Base-by-base conservation (phyloP, 2,113 vertebrate genomes). In the Oreocharis arfaki region DNA sequence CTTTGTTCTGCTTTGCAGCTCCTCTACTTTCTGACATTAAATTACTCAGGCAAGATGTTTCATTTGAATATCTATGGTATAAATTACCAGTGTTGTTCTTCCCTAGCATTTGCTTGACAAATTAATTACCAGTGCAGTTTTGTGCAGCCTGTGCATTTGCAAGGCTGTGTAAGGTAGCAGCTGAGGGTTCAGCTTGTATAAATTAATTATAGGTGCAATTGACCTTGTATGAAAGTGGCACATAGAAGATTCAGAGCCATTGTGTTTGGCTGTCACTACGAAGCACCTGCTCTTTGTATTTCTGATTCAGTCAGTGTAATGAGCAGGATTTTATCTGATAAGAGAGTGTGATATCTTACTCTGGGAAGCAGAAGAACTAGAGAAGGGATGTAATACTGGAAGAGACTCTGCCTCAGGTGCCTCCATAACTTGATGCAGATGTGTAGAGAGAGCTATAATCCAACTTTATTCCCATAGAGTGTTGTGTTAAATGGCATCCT, bases 61-160 rank as follows among this genome's bases (percentile, higher is more conserved):
- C 80, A 84, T 95, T 97, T 95, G 84, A 95, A 84, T 93, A 93
- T 91, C 93, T 91, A 61, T 89, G 61, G 84, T 81, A 49, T 87
- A 95, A 96, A 95, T 96, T 96, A 82, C 89, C 52, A 87, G 65
- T 91, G 84, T 79, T 95, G 77, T 71, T 91, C 84, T 91, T 60
- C 81, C 69, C 93, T 69, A 95, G 61, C 44, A 95, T 92, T 95
- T 94, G 28, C 84, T 79, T 95, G 94, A 96, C 93, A 89, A 95
- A 94, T 89, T 96, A 96, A 96, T 96, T 96, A 73, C 77, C 77
- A 75, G 39, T 49, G 64, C 9, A 44, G 41, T 75, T 91, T 82
- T 82, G 35, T 84, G 60, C 85, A 86, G 83, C 46, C 52, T 80
- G 47, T 77, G 77, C 44, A 26, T 78, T 94, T 89, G n/a, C 81